A percentile compares a stretch with the other conserved stretches of the same genome.
Evolutionary conservation across 2,888 invertebrate species (phyloP).

Genomic region (Dolichopus griseipennis): DNA sequence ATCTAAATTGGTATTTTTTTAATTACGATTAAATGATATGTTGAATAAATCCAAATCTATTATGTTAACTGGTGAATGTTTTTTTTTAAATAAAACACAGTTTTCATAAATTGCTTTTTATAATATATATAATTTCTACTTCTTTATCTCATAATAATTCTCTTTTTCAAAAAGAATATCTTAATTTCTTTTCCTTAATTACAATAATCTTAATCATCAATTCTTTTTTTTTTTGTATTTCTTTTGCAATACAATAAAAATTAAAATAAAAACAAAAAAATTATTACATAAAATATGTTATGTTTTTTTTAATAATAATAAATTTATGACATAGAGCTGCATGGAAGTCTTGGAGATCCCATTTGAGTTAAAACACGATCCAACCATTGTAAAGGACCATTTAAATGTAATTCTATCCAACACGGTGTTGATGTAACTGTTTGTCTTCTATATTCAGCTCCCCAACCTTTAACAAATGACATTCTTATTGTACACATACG

Average conservation of each 20-base stretch:
- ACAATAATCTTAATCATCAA: conserved; percentile 6
- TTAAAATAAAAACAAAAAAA: not conserved
- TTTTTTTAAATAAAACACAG: too few relatives aligned
- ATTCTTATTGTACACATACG: conserved; percentile 95
- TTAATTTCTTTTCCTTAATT: conserved; percentile 1
- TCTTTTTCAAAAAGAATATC: not conserved
- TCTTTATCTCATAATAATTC: not conserved
- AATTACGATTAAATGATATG: too few relatives aligned
- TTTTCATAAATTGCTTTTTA: not conserved
- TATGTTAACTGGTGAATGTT: too few relatives aligned
- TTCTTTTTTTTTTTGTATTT: not conserved
- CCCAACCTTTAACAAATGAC: conserved; percentile 96
- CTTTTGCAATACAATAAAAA: not conserved
- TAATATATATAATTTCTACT: conserved; percentile 6
- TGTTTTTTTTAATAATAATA: not conserved
- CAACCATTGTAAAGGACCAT: conserved; percentile 91
- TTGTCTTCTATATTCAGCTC: conserved; percentile 87
- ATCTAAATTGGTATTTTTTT: too few relatives aligned
- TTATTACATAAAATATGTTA: not conserved
- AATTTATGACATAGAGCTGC: conserved; percentile 69
- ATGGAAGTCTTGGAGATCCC: conserved; percentile 79
- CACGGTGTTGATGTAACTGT: conserved; percentile 94
- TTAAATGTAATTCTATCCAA: conserved; percentile 92
- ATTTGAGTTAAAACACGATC: conserved; percentile 90
- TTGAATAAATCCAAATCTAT: too few relatives aligned